These are phyloP conservation scores for Peribatodes rhomboidaria DNA, from an alignment of 2,888 invertebrate genomes.

Conservation along the genomic window DNA sequence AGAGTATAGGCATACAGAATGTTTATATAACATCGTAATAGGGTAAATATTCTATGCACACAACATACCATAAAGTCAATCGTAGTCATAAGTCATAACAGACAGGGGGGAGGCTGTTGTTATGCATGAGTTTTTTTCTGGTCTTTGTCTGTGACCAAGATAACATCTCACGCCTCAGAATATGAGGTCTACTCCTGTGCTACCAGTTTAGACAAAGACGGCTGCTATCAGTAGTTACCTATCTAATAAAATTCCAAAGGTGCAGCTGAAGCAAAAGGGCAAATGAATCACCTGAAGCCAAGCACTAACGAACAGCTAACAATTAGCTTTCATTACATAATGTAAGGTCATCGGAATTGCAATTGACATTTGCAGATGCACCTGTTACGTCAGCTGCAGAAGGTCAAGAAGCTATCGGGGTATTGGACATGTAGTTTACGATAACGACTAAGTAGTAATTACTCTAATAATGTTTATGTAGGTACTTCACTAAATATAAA, in stretches of 20 bases:
- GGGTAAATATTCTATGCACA: too few relatives aligned
- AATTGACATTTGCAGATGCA: slow-evolving; percentile 28
- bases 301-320: not conserved
- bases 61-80: too few relatives aligned
- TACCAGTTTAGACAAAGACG: not conserved
- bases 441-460: not conserved
- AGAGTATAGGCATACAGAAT: too few relatives aligned
- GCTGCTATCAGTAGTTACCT: not conserved
- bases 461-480: too few relatives aligned
- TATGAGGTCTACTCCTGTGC: not conserved
- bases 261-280: slow-evolving; percentile 22
- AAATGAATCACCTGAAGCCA: slow-evolving; percentile 20
- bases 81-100: too few relatives aligned
- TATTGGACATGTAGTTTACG: not conserved
- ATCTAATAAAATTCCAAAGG: slow-evolving; percentile 3
- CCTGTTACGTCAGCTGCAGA: slow-evolving; percentile 16
- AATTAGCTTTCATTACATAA: slow-evolving; percentile 24
- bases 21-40: too few relatives aligned
- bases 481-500: too few relatives aligned
- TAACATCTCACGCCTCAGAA: too few relatives aligned
- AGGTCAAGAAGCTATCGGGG: slow-evolving; percentile 4
- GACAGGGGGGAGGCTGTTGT: too few relatives aligned
- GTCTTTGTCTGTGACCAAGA: too few relatives aligned
- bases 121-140: too few relatives aligned
- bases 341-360: slow-evolving; percentile 19